These are phyloP conservation scores for Lasioglossum lativentre DNA, from an alignment of 2,888 invertebrate genomes.

Conservation along the genomic window DNA sequence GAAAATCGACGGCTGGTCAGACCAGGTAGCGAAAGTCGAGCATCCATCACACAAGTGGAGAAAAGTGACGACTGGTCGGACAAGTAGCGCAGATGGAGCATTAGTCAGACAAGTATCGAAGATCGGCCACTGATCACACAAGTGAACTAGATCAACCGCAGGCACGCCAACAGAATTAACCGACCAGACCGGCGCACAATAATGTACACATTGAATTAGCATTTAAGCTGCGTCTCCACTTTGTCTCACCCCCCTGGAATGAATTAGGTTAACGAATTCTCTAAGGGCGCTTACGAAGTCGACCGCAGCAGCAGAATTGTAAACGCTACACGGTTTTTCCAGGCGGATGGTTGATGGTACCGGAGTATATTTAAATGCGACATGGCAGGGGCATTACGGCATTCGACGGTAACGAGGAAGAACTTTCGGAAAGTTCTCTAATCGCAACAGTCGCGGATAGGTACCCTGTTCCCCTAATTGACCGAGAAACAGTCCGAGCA, in stretches of 20 bases:
- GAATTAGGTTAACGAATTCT: background rate
- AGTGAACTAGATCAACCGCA: background rate
- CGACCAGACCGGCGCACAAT: background rate
- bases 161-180: background rate
- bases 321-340: background rate
- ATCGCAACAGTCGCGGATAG: conserved; percentile 18
- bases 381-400: background rate
- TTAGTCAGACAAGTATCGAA: too few relatives aligned
- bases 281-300: background rate
- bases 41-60: too few relatives aligned
- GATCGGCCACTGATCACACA: background rate
- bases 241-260: background rate
- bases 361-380: background rate
- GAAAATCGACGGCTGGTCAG: too few relatives aligned
- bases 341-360: background rate
- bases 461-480: conserved; percentile 58
- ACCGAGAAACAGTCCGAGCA: conserved; percentile 59
- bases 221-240: background rate
- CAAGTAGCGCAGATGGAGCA: too few relatives aligned
- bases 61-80: too few relatives aligned
- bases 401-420: conserved; percentile 45
- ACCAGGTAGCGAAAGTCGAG: too few relatives aligned
- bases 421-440: conserved; percentile 51
- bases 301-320: background rate
- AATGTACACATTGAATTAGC: background rate